Percentiles rank a stretch among this genome's conserved stretches.
Evolutionary conservation across 1,140 invertebrate genomes (phyloP).

Genomic region (Ceratina calcarata): DNA sequence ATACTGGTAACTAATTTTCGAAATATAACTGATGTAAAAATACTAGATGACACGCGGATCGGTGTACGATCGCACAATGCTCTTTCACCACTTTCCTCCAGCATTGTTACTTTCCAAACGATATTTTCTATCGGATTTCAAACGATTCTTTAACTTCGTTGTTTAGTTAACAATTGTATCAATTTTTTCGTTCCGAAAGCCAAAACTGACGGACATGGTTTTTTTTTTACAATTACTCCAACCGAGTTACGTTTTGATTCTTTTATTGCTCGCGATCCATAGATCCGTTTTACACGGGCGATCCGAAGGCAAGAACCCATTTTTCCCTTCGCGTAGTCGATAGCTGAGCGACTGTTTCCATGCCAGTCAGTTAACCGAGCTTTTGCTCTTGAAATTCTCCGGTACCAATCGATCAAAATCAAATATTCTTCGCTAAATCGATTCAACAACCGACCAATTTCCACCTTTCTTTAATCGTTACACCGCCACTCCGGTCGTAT

Average conservation of each 20-base stretch:
- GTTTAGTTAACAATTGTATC: too few species aligned
- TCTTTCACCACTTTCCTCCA: too few species aligned
- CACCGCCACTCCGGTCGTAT: background rate
- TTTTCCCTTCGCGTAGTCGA: constrained; percentile 74
- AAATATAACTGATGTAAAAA: too few species aligned
- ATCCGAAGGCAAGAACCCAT: constrained; percentile 4
- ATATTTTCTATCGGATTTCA: too few species aligned
- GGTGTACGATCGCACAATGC: too few species aligned
- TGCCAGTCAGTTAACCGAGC: constrained; percentile 77
- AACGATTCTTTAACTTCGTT: too few species aligned
- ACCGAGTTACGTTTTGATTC: constrained; percentile 28
- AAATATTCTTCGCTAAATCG: constrained; percentile 22
- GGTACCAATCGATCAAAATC: constrained; percentile 16
- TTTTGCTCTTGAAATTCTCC: constrained; percentile 74
- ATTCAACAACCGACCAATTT: constrained; percentile 23
- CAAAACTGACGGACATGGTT: constrained; percentile 5
- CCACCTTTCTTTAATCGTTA: background rate
- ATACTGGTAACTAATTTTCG: too few species aligned
- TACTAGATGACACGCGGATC: too few species aligned
- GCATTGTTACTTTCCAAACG: too few species aligned
- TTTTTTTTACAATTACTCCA: background rate
- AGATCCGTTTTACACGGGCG: constrained; percentile 38
- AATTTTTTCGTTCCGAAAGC: too few species aligned
- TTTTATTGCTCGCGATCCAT: constrained; percentile 31
- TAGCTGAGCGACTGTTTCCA: constrained; percentile 79